Percentiles rank a stretch among this genome's conserved stretches.
These are phyloP conservation scores for Melitaea cinxia DNA, from an alignment of 1,140 invertebrate species.

Conservation along the genomic window DNA sequence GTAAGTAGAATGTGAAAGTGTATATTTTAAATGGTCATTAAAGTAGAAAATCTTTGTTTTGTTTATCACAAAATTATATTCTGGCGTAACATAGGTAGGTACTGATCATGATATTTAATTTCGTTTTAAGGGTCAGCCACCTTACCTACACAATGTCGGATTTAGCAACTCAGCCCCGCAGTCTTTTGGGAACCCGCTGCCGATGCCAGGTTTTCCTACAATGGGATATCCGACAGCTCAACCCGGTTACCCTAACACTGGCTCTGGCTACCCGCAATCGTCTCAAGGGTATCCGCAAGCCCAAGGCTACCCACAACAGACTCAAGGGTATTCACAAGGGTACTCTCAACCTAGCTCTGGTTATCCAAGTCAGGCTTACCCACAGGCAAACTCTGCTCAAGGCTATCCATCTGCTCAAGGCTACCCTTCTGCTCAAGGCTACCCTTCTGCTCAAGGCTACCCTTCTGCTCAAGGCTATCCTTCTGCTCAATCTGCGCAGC, in stretches of 20 bases:
- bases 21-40: slow-evolving; percentile 11
- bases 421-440: slow-evolving; percentile 44
- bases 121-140: slow-evolving; percentile 78
- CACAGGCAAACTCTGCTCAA: slow-evolving; percentile 47
- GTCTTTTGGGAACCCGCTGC: slow-evolving; percentile 78
- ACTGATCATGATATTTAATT: slow-evolving; percentile 44
- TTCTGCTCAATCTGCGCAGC: slow-evolving; percentile 29
- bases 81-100: not conserved
- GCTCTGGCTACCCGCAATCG: slow-evolving; percentile 41
- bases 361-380: slow-evolving; percentile 54
- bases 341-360: slow-evolving; percentile 48
- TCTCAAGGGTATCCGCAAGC: slow-evolving; percentile 39
- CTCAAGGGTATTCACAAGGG: slow-evolving; percentile 32
- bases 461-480: slow-evolving; percentile 45
- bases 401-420: slow-evolving; percentile 49
- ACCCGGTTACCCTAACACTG: slow-evolving; percentile 43
- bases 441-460: slow-evolving; percentile 45
- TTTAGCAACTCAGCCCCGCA: slow-evolving; percentile 77
- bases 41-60: slow-evolving; percentile 46
- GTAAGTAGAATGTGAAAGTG: slow-evolving; percentile 56
- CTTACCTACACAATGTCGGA: slow-evolving; percentile 79
- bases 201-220: slow-evolving; percentile 71
- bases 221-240: slow-evolving; percentile 67
- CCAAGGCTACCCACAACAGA: slow-evolving; percentile 39
- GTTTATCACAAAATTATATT: slow-evolving; percentile 60